Base-by-base conservation (phyloP, 2,113 vertebrate species). In the Monopterus albus region DNA sequence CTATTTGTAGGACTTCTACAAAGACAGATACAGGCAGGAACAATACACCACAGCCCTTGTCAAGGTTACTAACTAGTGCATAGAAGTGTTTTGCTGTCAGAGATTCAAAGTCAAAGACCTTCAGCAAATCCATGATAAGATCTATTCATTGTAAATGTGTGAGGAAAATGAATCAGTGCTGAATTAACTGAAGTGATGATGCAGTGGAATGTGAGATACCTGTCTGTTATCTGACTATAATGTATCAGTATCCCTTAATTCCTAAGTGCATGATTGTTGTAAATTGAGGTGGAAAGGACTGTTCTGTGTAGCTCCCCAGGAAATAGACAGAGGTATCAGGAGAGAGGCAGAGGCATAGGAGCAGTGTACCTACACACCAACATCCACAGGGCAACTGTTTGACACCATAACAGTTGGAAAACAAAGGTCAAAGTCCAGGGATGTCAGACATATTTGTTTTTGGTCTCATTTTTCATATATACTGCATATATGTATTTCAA, bases 101-200 rank as follows among this genome's bases (percentile, higher is more conserved):
- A 29, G 42, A 46, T 60, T 82, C 60, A 81, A 83, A 72, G 79
- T 67, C 67, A 76, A 78, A 73, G 43, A 17, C 43, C 38, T 40
- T 79, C 35, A 74, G 25, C 63, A 21, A 35, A 52, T 52, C 47
- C 20, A 47, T 18, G 2, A 52, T 70, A 62, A 79, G 33, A 51
- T 39, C 18, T 35, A 35, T 40, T 55, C 49, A 36, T 45, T 0
- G 6, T 20, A 66, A 66, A 58, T 82, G 45, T 1, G 67, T 45
- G 23, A 56, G 31, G 28, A 39, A 62, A 4, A 52, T 7, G 15
- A 51, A 80, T 82, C 69, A 64, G 74, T 75, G 69, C 29, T 13
- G 43, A 64, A 68, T 75, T 59, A 65, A 39, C 7, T 47, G 40
- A 62, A 46, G 5, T 75, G 36, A 53, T 21, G 39, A 14, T 12